Percentiles rank a stretch among this genome's conserved stretches.
phyloP scores from a whole-genome alignment of 2,113 vertebrate genomes.

The Ailuropoda melanoleuca region DNA sequence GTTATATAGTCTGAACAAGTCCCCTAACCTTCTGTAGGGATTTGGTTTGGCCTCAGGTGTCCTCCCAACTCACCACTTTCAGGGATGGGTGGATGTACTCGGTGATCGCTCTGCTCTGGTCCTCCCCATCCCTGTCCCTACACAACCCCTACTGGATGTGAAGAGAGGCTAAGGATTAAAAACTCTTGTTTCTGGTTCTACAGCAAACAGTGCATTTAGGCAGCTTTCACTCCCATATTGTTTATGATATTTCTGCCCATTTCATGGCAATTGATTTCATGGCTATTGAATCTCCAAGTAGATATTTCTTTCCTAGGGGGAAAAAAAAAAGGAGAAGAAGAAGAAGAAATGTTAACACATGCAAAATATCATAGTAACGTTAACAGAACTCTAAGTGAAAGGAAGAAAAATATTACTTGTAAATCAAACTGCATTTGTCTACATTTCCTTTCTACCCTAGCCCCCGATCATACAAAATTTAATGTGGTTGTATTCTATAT shows the following conservation, averaged over 20 bases:
- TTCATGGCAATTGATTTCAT: background rate
- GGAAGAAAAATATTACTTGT: background rate
- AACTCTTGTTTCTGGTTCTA: background rate
- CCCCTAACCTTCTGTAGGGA: background rate
- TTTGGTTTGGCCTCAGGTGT: background rate
- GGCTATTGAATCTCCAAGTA: background rate
- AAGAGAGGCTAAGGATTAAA: background rate
- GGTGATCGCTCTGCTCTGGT: rapidly evolving
- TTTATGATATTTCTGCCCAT: background rate
- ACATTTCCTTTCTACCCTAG: background rate
- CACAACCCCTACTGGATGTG: background rate
- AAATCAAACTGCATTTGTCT: conserved; percentile 12
- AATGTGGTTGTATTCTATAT: background rate
- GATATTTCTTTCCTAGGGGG: background rate
- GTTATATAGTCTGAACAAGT: background rate
- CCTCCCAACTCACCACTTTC: background rate
- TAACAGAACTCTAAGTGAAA: conserved; percentile 1
- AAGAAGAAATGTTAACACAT: background rate
- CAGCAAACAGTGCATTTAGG: background rate
- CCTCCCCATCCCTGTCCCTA: background rate
- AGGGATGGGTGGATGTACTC: background rate
- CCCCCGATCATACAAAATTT: background rate
- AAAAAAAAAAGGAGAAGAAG: background rate
- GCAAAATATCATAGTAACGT: background rate
- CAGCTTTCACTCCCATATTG: background rate